Percentiles rank a stretch among this genome's conserved stretches.
These are phyloP conservation scores for Mimas tiliae DNA, from an alignment of 2,888 invertebrate species.

Conservation along the genomic window DNA sequence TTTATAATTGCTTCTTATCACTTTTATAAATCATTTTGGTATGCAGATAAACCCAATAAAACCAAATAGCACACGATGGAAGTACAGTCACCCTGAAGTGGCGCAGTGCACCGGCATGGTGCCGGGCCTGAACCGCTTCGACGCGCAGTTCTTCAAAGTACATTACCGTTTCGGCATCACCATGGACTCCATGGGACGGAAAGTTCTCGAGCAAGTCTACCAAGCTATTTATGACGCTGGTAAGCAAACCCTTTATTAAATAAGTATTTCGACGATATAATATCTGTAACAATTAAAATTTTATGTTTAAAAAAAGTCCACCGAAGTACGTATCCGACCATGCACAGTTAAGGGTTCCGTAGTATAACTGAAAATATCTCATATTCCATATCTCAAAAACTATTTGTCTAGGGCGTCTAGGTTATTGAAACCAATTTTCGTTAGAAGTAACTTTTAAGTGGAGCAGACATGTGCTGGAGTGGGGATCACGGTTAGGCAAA, in stretches of 20 bases:
- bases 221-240: conserved; percentile 89
- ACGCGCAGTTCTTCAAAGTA: conserved; percentile 88
- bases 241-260: conserved; percentile 29
- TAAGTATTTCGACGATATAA: neutral
- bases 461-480: too few species aligned
- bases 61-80: conserved; percentile 75
- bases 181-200: conserved; percentile 83
- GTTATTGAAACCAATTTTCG: too few species aligned
- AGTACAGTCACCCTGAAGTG: conserved; percentile 62
- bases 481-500: too few species aligned
- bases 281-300: neutral
- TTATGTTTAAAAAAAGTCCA: too few species aligned
- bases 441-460: too few species aligned
- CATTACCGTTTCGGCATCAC: conserved; percentile 84
- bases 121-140: conserved; percentile 85
- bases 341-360: too few species aligned
- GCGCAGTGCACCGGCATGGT: conserved; percentile 87
- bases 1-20: neutral
- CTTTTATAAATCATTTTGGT: neutral
- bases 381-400: too few species aligned
- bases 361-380: too few species aligned
- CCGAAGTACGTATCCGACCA: too few species aligned
- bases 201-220: conserved; percentile 88
- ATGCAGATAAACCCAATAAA: conserved; percentile 84
- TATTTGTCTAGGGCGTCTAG: too few species aligned